A percentile compares a stretch with the other conserved stretches of the same genome.
Evolutionary conservation across 2,888 invertebrate genomes (phyloP).

Genomic region (Macropis europaea): DNA sequence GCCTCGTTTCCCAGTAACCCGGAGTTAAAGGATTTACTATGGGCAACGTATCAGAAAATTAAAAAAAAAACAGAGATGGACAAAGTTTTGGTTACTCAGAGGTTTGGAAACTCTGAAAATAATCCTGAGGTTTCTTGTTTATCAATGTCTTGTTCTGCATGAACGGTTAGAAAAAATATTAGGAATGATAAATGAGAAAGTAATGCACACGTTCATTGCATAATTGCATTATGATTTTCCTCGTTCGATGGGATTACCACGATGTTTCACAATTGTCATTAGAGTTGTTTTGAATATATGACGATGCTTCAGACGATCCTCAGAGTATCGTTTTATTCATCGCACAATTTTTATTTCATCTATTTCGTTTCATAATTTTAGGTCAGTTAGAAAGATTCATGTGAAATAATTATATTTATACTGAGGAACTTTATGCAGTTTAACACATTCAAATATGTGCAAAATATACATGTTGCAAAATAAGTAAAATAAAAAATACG

Average conservation of each 20-base stretch:
- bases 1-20: no score
- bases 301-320: neutral
- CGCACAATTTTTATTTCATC: no score
- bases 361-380: no score
- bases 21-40: no score
- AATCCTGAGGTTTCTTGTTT: neutral
- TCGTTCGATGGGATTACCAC: constrained; percentile 16
- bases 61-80: no score
- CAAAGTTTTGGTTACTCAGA: neutral
- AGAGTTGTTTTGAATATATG: neutral
- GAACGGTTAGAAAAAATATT: neutral
- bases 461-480: no score
- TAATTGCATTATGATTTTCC: constrained; percentile 14
- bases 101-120: neutral
- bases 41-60: neutral
- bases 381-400: no score
- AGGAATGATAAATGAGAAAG: neutral
- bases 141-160: neutral
- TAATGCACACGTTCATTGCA: neutral
- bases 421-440: no score
- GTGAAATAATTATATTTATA: no score
- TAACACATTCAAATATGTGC: no score
- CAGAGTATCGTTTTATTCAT: no score
- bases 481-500: no score
- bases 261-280: constrained; percentile 5